A percentile compares a stretch with the other conserved stretches of the same genome.
Evolutionary conservation across 2,888 invertebrate species (phyloP).

Genomic region (Entomobrya multifasciata): DNA sequence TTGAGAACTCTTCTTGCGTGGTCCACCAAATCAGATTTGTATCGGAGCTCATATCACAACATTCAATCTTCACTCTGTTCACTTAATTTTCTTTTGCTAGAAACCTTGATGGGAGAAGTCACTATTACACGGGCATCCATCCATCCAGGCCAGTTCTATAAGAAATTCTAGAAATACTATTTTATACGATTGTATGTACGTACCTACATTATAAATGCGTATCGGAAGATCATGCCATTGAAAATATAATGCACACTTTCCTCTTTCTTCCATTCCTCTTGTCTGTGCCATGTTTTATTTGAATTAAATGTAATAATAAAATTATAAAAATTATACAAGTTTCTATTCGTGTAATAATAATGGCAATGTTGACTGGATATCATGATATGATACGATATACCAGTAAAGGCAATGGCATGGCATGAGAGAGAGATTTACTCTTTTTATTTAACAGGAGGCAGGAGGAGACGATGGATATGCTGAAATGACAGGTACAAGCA

Average conservation of each 20-base stretch:
- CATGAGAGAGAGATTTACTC: constrained; percentile 18
- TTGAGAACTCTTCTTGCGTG: constrained; percentile 70
- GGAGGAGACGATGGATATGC: constrained; percentile 57
- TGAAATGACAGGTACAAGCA: constrained; percentile 73
- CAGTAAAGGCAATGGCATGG: background rate
- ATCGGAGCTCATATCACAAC: constrained; percentile 70
- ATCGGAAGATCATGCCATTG: constrained; percentile 18
- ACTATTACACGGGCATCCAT: background rate
- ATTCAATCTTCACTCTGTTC: constrained; percentile 69
- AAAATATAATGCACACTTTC: constrained; percentile 44
- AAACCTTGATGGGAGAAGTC: constrained; percentile 27
- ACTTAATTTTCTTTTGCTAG: constrained; percentile 40
- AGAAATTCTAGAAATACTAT: too few relatives aligned
- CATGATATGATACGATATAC: constrained; percentile 13
- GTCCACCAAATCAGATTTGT: constrained; percentile 72
- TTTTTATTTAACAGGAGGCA: constrained; percentile 36
- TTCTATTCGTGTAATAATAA: background rate
- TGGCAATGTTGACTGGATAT: constrained; percentile 25
- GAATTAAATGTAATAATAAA: constrained; percentile 31
- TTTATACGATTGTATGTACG: too few relatives aligned
- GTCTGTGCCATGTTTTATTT: background rate
- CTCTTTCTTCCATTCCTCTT: background rate
- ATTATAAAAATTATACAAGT: background rate
- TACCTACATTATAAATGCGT: background rate
- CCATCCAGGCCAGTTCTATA: background rate